Evolutionary conservation across 2,113 vertebrate genomes (phyloP).

Genomic region (Bubalus kerabau): DNA sequence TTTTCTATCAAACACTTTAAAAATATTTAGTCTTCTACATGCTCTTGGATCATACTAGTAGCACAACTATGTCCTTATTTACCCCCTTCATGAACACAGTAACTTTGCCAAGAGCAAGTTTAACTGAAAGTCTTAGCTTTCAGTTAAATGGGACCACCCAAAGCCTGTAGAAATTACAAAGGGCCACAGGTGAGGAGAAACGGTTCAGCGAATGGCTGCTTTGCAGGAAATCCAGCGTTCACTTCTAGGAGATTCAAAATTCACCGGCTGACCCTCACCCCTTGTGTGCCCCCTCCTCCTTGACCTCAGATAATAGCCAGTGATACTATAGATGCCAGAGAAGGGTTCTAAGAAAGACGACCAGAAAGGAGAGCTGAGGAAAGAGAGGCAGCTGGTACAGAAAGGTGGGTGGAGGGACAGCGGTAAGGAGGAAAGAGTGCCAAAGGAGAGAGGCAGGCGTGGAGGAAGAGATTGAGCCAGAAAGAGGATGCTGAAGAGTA

Average conservation of each 20-base stretch:
- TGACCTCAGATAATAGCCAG: neutral
- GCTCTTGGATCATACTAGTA: neutral
- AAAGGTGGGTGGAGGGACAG: neutral
- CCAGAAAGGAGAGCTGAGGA: neutral
- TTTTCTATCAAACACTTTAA: neutral
- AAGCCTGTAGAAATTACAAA: neutral
- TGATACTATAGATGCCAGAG: neutral
- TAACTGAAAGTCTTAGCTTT: too few species aligned
- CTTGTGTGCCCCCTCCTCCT: neutral
- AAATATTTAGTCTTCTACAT: neutral
- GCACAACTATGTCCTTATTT: neutral
- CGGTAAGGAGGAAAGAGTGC: neutral
- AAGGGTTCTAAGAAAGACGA: neutral
- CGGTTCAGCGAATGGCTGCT: neutral
- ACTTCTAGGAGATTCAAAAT: conserved; percentile 2
- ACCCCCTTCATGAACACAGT: neutral
- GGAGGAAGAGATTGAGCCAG: neutral
- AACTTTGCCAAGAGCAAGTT: too few species aligned
- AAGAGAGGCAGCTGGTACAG: neutral
- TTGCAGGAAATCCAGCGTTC: neutral
- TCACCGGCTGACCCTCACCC: neutral
- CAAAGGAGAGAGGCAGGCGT: too few species aligned
- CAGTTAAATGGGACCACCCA: neutral
- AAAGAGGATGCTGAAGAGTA: neutral
- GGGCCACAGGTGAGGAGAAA: neutral